Evolutionary conservation across 2,888 invertebrate species (phyloP).

Genomic region (Exephanes ischioxanthus): DNA sequence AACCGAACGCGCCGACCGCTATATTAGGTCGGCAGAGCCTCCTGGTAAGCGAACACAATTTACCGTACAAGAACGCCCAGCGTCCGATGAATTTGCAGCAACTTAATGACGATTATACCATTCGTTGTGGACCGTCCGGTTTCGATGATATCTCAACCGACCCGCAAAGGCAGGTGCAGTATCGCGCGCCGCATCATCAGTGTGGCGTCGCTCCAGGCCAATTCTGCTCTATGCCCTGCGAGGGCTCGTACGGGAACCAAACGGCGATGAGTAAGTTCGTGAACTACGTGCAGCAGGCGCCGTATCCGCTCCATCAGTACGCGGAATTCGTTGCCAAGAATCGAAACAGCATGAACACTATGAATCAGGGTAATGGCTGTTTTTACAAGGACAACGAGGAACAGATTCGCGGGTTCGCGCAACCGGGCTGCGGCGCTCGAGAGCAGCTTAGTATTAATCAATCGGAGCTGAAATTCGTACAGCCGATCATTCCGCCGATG

Average conservation of each 20-base stretch:
- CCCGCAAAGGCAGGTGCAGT: not conserved
- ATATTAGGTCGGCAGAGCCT: not conserved
- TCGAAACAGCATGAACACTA: not conserved
- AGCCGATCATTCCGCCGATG: not conserved
- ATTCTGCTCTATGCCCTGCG: not conserved
- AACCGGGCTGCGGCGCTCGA: not conserved
- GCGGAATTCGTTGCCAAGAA: not conserved
- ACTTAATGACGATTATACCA: not conserved
- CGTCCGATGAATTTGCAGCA: not conserved
- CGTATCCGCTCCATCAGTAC: not conserved
- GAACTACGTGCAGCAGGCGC: not conserved
- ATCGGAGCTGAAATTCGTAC: not conserved
- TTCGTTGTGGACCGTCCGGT: not conserved
- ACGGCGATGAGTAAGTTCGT: not conserved
- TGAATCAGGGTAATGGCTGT: not conserved
- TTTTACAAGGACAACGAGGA: not conserved
- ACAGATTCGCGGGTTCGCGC: not conserved
- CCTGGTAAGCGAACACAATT: not conserved
- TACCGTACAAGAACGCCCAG: not conserved
- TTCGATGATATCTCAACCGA: not conserved
- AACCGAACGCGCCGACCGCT: not conserved
- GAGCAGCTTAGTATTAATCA: not conserved
- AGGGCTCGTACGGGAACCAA: not conserved
- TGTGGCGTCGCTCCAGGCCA: not conserved
- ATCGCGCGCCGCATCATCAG: not conserved